Evolutionary conservation across 2,113 vertebrate species (phyloP), one percentile per base, ranked within the genome.

Genomic region (Nycticorax nycticorax): DNA sequence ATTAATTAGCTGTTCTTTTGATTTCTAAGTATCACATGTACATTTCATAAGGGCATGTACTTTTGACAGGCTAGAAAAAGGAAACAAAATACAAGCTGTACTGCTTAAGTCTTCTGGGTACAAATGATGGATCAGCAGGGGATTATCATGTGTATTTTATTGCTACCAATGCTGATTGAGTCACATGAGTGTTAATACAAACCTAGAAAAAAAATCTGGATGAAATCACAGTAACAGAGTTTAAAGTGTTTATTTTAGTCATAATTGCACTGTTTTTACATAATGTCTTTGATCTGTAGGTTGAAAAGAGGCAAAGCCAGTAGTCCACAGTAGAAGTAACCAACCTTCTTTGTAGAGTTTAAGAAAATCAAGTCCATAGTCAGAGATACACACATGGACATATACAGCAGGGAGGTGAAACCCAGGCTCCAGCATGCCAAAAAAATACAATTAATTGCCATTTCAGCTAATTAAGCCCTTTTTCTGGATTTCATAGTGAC

Each of bases 1-100:
- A 93, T 96, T 96, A 92, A 96, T 97, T 97, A 97, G 74, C 57
- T 83, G 91, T 95, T 96, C 94, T 88, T 97, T 96, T 97, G 97
- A 97, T 96, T 97, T 89, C 92, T 66, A 3, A 92, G 80, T 89
- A 91, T 96, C 91, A 87, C 53, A 75, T 94, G 89, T 69, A 89
- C 66, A 16, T 84, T 92, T 95, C 74, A 52, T 64, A 79, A 94
- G 89, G 84, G 28, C 81, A 82, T 92, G 91, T 89, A 93, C 91
- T 95, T 96, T 95, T 89, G 86, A 96, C 80, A 66, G 89, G 53
- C 76, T 95, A 79, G 60, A 68, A 75, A 84, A 87, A 85, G 84
- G 81, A 95, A 95, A 95, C 91, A 95, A 97, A 93, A 78, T 39
- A 74, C 77, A 92, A 95, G 57, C 62, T 89, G 53, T 12, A 47